Conservation (phyloP, 2,888 invertebrate species). For the Tenodera sinensis region DNA sequence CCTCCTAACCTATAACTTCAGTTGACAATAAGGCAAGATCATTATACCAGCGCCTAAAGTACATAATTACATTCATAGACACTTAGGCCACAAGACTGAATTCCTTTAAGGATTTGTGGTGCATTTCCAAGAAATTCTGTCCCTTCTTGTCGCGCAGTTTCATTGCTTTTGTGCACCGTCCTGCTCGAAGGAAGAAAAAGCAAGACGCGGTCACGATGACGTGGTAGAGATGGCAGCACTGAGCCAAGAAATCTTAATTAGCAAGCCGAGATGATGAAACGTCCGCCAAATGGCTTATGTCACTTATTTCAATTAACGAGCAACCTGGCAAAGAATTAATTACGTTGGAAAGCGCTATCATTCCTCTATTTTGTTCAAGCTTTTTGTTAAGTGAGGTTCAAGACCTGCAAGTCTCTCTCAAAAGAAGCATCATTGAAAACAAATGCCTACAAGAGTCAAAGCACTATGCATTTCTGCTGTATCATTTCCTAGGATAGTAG, state of each 20-base stretch:
- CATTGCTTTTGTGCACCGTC: background rate
- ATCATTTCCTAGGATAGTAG: too few species aligned
- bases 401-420: too few species aligned
- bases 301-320: background rate
- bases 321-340: background rate
- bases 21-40: too few species aligned
- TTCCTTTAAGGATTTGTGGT: background rate
- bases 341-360: background rate
- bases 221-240: background rate
- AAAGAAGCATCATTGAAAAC: too few species aligned
- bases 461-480: too few species aligned
- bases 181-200: background rate
- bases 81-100: background rate
- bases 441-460: too few species aligned
- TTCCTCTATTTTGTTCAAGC: background rate
- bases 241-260: background rate
- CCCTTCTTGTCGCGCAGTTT: background rate
- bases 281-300: background rate
- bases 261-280: background rate
- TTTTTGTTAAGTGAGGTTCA: background rate
- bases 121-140: background rate
- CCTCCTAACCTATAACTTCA: too few species aligned
- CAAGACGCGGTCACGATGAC: background rate
- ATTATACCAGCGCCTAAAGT: too few species aligned
- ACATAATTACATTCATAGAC: too few species aligned